Conservation (phyloP, 2,113 vertebrate species). For the Dipodomys ordii region DNA sequence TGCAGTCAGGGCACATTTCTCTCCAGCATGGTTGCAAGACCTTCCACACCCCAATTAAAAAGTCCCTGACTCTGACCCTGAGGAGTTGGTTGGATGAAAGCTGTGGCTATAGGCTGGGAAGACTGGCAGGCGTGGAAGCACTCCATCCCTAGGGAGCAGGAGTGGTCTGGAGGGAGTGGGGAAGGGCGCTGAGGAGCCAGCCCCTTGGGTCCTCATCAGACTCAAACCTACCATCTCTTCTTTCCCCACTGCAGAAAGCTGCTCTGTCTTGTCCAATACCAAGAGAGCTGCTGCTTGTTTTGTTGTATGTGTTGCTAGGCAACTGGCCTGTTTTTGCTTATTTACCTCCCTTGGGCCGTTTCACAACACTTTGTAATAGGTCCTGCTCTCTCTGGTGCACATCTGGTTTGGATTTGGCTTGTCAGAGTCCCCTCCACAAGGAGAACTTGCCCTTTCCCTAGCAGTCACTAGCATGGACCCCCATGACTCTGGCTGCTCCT, state of each 20-base stretch:
- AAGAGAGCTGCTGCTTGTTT: slow-evolving; percentile 87
- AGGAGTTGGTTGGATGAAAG: background rate
- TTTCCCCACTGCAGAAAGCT: slow-evolving; percentile 57
- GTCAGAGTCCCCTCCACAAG: slow-evolving; percentile 85
- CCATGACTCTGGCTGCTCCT: slow-evolving; percentile 54
- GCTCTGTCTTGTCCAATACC: slow-evolving; percentile 84
- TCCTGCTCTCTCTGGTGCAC: slow-evolving; percentile 85
- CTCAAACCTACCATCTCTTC: background rate
- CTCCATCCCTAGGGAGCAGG: background rate
- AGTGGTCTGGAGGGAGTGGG: background rate
- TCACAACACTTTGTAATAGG: slow-evolving; percentile 90
- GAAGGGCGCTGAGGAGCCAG: background rate
- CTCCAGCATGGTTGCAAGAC: background rate
- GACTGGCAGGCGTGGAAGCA: background rate
- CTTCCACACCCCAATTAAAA: background rate
- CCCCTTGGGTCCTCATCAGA: slow-evolving; percentile 50
- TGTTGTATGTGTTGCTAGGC: slow-evolving; percentile 88
- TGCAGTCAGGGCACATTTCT: background rate
- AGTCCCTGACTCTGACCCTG: background rate
- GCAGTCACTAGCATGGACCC: slow-evolving; percentile 75
- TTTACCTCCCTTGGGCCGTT: slow-evolving; percentile 90
- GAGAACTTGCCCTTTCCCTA: slow-evolving; percentile 84
- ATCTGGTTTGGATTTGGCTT: slow-evolving; percentile 90
- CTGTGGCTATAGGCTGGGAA: background rate
- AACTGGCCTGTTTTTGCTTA: slow-evolving; percentile 90